Base-by-base conservation (phyloP, 2,797 vertebrate species). In the Gallinago solitaria region DNA sequence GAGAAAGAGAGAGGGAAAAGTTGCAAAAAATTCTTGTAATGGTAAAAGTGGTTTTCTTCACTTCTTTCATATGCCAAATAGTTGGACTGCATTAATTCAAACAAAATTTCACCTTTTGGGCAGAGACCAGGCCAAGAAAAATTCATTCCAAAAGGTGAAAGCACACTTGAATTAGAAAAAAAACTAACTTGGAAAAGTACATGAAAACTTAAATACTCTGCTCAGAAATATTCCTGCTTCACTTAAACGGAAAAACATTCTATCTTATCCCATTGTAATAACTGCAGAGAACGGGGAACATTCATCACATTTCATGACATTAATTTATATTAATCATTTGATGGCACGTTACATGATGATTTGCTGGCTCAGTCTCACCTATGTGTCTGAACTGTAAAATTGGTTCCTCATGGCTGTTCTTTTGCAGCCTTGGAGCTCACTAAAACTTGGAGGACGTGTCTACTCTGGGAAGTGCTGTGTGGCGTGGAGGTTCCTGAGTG, bases 251-350 rank as follows among this genome's bases (percentile, higher is more conserved):
- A 64, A 65, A 69, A 87, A 3, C 11, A 23, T 39, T 87, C 9
- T 32, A 6, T 78, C 60, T 56, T 33, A 60, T 43, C 67, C 30
- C n/a, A 6, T 63, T 67, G 47, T 65, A 69, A 41, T 83, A 77
- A 78, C 24, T 78, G 12, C 23, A 86, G 73, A 86, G 43, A 88
- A 45, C 23, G 24, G 21, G 35, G 17, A 77, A 61, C 9, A 6
- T 16, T 16, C 51, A 32, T 91, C 90, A 91, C 32, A 11, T 77
- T 81, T 78, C 41, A 65, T 83, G 82, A 89, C 51, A 7, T 54
- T 90, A 67, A 92, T 71, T 96, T 93, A 43, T 91, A 95, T 96
- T 93, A 95, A 86, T 93, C 7, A 59, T 92, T 95, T 93, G 83
- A 96, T 90, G 51, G 60, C 51, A 56, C 59, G 68, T 77, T 93